These are phyloP conservation scores for Aelia acuminata DNA, from an alignment of 2,888 invertebrate species.

Conservation along the genomic window DNA sequence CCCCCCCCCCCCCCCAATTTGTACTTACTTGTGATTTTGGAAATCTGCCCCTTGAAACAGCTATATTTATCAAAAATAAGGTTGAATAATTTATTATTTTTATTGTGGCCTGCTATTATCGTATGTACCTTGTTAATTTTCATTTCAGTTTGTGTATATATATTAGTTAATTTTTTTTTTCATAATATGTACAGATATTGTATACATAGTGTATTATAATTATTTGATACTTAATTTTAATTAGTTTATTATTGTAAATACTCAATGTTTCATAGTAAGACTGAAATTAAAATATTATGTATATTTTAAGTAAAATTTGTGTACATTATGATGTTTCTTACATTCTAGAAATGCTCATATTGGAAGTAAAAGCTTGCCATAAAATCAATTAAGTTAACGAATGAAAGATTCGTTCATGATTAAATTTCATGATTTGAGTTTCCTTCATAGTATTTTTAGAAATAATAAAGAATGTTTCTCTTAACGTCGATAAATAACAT, in stretches of 20 bases:
- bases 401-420: background rate
- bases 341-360: slow-evolving; percentile 54
- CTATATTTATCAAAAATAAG: background rate
- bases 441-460: slow-evolving; percentile 50
- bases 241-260: slow-evolving; percentile 55
- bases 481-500: slow-evolving; percentile 17
- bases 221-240: slow-evolving; percentile 59
- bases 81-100: slow-evolving; percentile 2
- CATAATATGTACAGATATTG: slow-evolving; percentile 50
- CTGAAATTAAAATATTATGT: slow-evolving; percentile 55
- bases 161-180: background rate
- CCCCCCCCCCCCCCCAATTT: background rate
- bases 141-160: slow-evolving; percentile 38
- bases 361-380: slow-evolving; percentile 57
- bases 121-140: slow-evolving; percentile 40
- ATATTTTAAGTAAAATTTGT: slow-evolving; percentile 51
- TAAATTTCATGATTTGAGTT: background rate
- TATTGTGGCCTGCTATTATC: slow-evolving; percentile 28
- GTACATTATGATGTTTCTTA: slow-evolving; percentile 55
- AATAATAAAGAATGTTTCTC: slow-evolving; percentile 18
- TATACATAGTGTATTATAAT: slow-evolving; percentile 60
- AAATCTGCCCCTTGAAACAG: background rate
- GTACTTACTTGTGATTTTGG: background rate
- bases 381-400: slow-evolving; percentile 44
- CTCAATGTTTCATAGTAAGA: slow-evolving; percentile 60